These are phyloP conservation scores for Delia radicum DNA, from an alignment of 1,140 invertebrate species.

Conservation along the genomic window DNA sequence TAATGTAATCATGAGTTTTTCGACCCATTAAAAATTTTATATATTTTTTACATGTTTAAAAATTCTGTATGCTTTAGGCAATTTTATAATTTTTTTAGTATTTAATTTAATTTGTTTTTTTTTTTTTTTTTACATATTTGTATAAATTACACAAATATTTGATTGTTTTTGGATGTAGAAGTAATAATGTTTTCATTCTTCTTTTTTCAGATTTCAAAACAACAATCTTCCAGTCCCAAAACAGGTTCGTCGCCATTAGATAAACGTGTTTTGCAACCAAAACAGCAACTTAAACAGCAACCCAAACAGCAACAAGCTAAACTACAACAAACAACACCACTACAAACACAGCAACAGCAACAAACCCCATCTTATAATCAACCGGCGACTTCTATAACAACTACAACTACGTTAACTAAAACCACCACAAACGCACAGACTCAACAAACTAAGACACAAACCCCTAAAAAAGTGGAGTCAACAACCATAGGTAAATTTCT, in stretches of 20 bases:
- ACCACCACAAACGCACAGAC: constrained; percentile 24
- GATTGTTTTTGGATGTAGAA: background rate
- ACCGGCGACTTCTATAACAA: background rate
- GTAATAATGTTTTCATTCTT: no score
- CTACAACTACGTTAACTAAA: background rate
- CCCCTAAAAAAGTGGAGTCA: constrained; percentile 25
- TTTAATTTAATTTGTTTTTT: background rate
- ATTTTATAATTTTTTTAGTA: background rate
- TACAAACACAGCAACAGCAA: background rate
- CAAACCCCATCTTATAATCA: background rate
- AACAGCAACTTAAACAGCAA: constrained; percentile 49
- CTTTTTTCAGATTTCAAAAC: constrained; percentile 51
- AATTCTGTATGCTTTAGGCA: no score
- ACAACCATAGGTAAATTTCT: constrained; percentile 15
- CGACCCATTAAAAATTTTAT: background rate
- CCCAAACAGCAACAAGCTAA: constrained; percentile 4
- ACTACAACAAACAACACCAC: constrained; percentile 3
- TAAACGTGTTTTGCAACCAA: constrained; percentile 57
- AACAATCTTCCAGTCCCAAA: constrained; percentile 43
- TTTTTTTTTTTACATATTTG: background rate
- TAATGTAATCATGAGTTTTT: background rate
- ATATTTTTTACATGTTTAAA: no score
- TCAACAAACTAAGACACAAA: background rate
- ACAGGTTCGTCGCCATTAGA: constrained; percentile 51
- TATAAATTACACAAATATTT: background rate